Evolutionary conservation across 2,888 invertebrate genomes (phyloP).

Genomic region (Dasypogon diadema): DNA sequence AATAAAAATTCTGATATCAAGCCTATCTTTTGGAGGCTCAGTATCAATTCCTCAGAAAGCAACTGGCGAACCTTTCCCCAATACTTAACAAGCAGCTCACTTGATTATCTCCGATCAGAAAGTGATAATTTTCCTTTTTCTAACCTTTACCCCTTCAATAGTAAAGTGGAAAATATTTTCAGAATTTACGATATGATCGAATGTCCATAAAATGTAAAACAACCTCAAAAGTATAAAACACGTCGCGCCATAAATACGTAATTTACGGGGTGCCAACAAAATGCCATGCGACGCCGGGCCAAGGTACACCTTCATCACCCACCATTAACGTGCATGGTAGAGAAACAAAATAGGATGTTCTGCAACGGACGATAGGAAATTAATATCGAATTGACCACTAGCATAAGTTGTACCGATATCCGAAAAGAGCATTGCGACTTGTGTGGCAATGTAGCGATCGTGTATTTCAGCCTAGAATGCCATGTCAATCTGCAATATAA

Average conservation of each 20-base stretch:
- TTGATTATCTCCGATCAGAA: no score
- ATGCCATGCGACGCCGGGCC: constrained; percentile 13
- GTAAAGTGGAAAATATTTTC: constrained; percentile 21
- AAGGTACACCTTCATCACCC: constrained; percentile 7
- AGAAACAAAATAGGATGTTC: neutral
- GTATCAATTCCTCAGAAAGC: no score
- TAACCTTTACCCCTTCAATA: constrained; percentile 25
- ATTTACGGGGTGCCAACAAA: constrained; percentile 41
- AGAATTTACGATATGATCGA: constrained; percentile 32
- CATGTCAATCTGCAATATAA: constrained; percentile 41
- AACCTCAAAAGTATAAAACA: constrained; percentile 16
- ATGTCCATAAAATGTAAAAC: constrained; percentile 4
- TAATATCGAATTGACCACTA: constrained; percentile 27
- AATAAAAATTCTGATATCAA: no score
- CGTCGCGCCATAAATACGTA: constrained; percentile 43
- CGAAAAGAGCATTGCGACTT: constrained; percentile 7
- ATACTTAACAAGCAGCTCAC: no score
- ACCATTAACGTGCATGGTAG: neutral
- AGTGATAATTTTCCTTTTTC: neutral
- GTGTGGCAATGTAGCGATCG: constrained; percentile 23
- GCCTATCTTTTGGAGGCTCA: no score
- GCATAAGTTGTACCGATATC: neutral
- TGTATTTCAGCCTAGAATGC: constrained; percentile 32
- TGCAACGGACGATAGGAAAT: neutral
- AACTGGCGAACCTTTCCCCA: no score